Conservation (phyloP, 2,797 vertebrate species). For the Coendou prehensilis region DNA sequence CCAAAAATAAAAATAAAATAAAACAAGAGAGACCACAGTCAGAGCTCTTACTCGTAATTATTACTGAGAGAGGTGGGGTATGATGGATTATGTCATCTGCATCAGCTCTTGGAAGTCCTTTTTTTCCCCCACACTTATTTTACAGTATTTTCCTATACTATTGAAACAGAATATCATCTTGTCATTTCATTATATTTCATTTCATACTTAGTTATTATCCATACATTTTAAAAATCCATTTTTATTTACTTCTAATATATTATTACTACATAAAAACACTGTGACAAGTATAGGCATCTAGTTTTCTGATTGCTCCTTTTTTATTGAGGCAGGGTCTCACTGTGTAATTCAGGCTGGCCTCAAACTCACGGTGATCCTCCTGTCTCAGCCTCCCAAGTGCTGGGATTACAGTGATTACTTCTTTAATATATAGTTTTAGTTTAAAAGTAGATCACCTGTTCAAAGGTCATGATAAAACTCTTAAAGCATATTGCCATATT, state of each 20-base stretch:
- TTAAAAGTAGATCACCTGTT: constrained; percentile 1
- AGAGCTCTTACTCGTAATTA: background rate
- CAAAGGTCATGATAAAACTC: background rate
- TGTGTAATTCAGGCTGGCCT: too few relatives aligned
- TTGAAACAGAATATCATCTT: background rate
- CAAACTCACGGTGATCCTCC: too few relatives aligned
- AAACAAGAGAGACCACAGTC: too few relatives aligned
- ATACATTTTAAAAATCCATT: background rate
- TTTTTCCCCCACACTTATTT: background rate
- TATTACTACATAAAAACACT: background rate
- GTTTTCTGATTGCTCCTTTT: background rate
- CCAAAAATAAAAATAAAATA: too few relatives aligned
- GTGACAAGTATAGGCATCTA: background rate
- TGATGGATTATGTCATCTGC: background rate
- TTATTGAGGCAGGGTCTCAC: too few relatives aligned
- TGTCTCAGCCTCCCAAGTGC: too few relatives aligned
- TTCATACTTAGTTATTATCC: background rate
- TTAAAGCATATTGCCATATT: background rate
- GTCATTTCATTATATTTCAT: background rate
- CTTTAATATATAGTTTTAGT: background rate
- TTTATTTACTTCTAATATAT: background rate
- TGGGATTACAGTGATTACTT: background rate
- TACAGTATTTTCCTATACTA: background rate
- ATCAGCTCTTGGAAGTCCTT: background rate
- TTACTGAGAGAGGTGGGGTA: background rate